These are phyloP conservation scores for Brenthis daphne DNA, from an alignment of 2,888 invertebrate genomes.

Conservation along the genomic window DNA sequence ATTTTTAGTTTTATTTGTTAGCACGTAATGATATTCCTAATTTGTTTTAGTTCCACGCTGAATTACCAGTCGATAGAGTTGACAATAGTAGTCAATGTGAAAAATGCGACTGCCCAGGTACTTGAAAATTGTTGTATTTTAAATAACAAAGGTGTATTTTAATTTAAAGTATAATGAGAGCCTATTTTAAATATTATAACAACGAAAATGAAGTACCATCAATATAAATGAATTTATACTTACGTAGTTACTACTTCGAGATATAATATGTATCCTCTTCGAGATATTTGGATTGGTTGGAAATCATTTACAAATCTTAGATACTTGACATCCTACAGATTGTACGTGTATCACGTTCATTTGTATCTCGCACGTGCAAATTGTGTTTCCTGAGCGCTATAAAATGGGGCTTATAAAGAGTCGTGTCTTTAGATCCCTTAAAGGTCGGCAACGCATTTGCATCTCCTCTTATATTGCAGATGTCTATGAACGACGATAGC, in stretches of 20 bases:
- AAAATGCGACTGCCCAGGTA: conserved; percentile 28
- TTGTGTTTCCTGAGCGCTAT: background rate
- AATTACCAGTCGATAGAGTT: conserved; percentile 57
- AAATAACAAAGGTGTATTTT: background rate
- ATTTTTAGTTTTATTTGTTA: background rate
- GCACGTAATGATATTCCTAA: background rate
- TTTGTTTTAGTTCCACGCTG: conserved; percentile 85
- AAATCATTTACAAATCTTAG: background rate
- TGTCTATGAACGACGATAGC: too few relatives aligned
- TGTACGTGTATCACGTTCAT: background rate
- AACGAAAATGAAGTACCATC: too few relatives aligned
- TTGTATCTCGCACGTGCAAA: background rate
- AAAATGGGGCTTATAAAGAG: too few relatives aligned
- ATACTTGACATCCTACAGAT: background rate
- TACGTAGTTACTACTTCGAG: background rate
- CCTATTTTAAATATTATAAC: too few relatives aligned
- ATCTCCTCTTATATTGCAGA: too few relatives aligned
- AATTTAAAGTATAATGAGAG: background rate
- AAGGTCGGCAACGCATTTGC: too few relatives aligned
- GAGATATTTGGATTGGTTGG: too few relatives aligned
- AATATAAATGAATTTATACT: background rate
- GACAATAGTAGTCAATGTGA: conserved; percentile 26
- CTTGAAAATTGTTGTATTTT: background rate
- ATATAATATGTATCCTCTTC: too few relatives aligned
- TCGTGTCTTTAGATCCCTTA: too few relatives aligned